Conservation (phyloP, 2,888 invertebrate species). For the Nephrotoma guestfalica region DNA sequence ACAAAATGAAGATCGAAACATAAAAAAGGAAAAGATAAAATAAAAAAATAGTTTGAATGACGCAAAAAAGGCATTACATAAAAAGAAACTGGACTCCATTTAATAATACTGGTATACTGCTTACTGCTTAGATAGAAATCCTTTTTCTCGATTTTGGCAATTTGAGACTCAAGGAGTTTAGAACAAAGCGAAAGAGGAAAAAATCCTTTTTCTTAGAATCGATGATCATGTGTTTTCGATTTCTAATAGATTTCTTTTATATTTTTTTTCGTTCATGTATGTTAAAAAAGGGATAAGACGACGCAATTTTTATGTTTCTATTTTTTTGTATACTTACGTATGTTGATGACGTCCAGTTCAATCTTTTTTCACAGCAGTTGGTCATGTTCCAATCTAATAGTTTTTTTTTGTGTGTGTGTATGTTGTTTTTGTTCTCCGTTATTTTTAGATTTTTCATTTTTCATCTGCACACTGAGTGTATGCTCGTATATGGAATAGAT, state of each 20-base stretch:
- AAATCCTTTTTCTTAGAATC: background rate
- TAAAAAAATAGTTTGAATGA: background rate
- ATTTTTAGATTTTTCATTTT: background rate
- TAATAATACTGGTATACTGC: background rate
- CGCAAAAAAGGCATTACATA: background rate
- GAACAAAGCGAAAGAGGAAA: background rate
- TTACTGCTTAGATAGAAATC: background rate
- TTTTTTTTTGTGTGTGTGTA: background rate
- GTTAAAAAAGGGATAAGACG: background rate
- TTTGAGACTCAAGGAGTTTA: background rate
- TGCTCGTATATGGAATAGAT: background rate
- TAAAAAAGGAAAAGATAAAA: background rate
- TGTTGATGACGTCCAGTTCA: background rate
- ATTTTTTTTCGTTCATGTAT: background rate
- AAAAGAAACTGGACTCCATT: background rate
- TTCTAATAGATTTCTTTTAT: background rate
- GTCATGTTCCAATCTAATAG: background rate
- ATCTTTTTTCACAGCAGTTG: background rate
- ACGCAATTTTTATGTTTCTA: background rate
- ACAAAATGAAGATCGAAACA: background rate
- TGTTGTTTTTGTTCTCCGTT: background rate
- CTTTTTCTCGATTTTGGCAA: background rate
- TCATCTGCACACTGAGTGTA: background rate
- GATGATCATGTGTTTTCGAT: background rate
- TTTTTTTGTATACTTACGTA: background rate